Percentiles rank a stretch among this genome's conserved stretches.
Evolutionary conservation across 2,113 vertebrate species (phyloP).

Genomic region (rat (Rattus norvegicus)): DNA sequence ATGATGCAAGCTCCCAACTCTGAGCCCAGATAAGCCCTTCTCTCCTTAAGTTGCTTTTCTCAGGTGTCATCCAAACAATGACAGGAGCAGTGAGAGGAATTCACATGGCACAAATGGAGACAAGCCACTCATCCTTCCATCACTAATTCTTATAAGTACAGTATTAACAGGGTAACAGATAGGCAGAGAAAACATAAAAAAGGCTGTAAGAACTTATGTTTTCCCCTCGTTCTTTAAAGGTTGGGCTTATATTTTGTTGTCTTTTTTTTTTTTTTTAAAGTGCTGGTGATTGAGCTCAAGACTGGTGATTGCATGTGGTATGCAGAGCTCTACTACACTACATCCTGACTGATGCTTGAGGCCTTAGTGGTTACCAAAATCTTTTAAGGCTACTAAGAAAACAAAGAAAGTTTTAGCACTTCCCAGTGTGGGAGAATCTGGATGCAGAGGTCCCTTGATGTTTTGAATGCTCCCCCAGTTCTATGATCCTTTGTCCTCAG

Average conservation of each 20-base stretch:
- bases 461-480: neutral
- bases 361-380: neutral
- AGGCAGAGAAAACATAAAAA: neutral
- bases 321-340: neutral
- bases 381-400: conserved; percentile 27
- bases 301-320: neutral
- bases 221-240: neutral
- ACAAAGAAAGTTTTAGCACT: neutral
- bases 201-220: neutral
- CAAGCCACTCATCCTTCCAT: neutral
- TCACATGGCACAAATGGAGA: neutral
- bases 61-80: neutral
- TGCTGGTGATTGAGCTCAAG: neutral
- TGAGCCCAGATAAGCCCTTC: neutral
- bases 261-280: neutral
- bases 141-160: neutral
- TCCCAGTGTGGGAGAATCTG: neutral
- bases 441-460: neutral
- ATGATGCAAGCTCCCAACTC: too few species aligned
- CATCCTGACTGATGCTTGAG: neutral
- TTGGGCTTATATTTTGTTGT: neutral
- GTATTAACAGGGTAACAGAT: neutral
- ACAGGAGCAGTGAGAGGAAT: neutral
- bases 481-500: neutral
- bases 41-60: neutral